phyloP scores from a whole-genome alignment of 2,113 vertebrate species.

The Lamprotornis superbus region DNA sequence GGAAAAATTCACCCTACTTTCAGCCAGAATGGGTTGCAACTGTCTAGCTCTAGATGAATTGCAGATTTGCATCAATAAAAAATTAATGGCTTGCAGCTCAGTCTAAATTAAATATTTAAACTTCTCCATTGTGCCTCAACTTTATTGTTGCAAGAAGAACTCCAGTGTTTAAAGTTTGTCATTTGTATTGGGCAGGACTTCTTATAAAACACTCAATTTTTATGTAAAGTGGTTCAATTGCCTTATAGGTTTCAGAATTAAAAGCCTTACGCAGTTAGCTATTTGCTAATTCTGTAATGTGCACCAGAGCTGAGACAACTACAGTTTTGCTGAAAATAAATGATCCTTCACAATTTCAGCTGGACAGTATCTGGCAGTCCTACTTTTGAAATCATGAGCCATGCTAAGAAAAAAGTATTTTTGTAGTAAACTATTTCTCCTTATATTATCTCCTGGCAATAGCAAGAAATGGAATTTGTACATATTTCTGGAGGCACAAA shows the following conservation, averaged over 20 bases:
- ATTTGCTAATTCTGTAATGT: background rate
- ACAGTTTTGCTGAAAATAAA: background rate
- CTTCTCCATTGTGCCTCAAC: background rate
- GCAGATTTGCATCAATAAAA: constrained; percentile 52
- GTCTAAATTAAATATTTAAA: constrained; percentile 54
- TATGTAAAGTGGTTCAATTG: background rate
- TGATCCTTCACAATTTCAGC: background rate
- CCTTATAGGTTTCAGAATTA: background rate
- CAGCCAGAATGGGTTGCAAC: background rate
- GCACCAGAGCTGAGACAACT: background rate
- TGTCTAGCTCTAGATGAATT: constrained; percentile 5
- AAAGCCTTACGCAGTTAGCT: background rate
- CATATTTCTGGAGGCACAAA: background rate
- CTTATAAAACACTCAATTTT: background rate
- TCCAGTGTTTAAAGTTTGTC: background rate
- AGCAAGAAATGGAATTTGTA: background rate
- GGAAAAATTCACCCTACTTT: background rate
- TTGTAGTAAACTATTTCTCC: background rate
- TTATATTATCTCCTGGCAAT: background rate
- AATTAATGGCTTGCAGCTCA: constrained; percentile 27
- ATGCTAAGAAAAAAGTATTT: background rate
- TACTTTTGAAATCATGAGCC: background rate
- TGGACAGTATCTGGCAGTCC: background rate
- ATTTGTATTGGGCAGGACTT: background rate
- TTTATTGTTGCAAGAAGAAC: background rate